Percentiles rank a stretch among this genome's conserved stretches.
Evolutionary conservation across 1,140 invertebrate genomes (phyloP).

Genomic region (Dufourea novaeangliae): DNA sequence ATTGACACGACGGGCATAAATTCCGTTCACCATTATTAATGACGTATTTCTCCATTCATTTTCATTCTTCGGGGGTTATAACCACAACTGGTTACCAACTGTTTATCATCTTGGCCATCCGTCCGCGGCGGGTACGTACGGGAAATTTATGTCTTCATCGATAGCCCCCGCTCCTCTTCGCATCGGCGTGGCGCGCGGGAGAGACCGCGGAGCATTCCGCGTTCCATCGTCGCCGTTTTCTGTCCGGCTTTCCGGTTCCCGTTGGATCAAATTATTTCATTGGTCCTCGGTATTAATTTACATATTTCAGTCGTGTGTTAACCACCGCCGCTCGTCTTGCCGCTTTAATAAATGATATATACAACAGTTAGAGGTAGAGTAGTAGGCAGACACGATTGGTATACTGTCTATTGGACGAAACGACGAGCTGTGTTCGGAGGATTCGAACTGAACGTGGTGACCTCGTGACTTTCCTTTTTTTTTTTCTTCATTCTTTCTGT

Average conservation of each 20-base stretch:
- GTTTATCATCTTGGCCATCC: constrained; percentile 55
- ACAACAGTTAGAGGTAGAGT: too few relatives aligned
- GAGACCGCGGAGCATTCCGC: too few relatives aligned
- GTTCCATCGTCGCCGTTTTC: not conserved
- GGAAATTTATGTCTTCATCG: constrained; percentile 51
- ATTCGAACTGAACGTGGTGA: not conserved
- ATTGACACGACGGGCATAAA: constrained; percentile 50
- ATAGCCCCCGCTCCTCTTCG: constrained; percentile 30
- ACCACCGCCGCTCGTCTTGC: not conserved
- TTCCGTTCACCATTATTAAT: constrained; percentile 50
- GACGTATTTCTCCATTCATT: constrained; percentile 53
- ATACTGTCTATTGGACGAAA: too few relatives aligned
- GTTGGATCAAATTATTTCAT: constrained; percentile 28
- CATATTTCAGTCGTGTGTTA: not conserved
- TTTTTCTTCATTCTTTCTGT: not conserved
- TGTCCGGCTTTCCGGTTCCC: not conserved
- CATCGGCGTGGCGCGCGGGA: constrained; percentile 27
- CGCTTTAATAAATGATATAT: too few relatives aligned
- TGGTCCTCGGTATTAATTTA: not conserved
- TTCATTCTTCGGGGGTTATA: constrained; percentile 52
- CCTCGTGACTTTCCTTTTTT: not conserved
- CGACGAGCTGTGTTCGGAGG: not conserved
- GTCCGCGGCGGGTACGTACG: constrained; percentile 23
- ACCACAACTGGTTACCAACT: constrained; percentile 51
- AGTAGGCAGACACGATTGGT: too few relatives aligned